Conservation (phyloP, 2,888 invertebrate genomes). For the Dusona sp. region DNA sequence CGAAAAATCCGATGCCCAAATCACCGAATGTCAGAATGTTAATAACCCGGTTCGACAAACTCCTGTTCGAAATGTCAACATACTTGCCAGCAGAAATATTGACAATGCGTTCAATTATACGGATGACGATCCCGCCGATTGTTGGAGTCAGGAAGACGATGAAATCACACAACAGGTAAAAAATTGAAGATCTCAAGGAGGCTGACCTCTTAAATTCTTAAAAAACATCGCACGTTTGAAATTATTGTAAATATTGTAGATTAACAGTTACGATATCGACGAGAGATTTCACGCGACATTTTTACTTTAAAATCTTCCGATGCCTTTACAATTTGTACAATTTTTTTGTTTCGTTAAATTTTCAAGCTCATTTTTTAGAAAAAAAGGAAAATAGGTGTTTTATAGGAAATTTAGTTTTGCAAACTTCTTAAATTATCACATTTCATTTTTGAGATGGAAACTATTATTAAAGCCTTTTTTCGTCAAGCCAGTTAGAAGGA, state of each 20-base stretch:
- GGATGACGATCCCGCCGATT: slow-evolving; percentile 89
- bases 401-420: neutral
- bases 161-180: slow-evolving; percentile 93
- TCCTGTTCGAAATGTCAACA: slow-evolving; percentile 80
- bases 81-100: slow-evolving; percentile 77
- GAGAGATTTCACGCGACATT: neutral
- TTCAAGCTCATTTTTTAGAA: no score
- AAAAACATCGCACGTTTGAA: neutral
- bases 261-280: neutral
- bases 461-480: no score
- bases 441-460: neutral
- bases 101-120: slow-evolving; percentile 81
- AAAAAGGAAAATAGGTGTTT: no score
- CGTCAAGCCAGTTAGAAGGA: neutral
- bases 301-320: no score
- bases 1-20: slow-evolving; percentile 77
- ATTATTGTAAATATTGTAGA: no score
- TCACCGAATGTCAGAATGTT: slow-evolving; percentile 74
- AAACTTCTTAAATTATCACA: neutral
- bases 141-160: slow-evolving; percentile 98
- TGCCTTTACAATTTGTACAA: no score
- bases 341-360: no score
- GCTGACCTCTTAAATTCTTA: neutral
- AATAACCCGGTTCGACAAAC: slow-evolving; percentile 79
- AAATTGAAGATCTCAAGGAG: slow-evolving; percentile 6